These are phyloP conservation scores for Bellardia pandia DNA, from an alignment of 2,888 invertebrate genomes.

Conservation along the genomic window DNA sequence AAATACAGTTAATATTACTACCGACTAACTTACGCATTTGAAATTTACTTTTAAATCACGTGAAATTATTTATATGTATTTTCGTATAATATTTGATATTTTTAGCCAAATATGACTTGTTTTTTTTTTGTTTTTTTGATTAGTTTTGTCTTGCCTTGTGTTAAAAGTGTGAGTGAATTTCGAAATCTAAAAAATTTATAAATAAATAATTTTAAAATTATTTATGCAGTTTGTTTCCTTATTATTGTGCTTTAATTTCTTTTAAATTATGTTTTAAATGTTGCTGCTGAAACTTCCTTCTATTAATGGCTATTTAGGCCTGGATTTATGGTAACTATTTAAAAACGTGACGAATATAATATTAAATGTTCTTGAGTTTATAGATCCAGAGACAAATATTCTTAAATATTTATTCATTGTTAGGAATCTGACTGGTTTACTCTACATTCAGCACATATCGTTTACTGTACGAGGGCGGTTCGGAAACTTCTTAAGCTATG, in stretches of 20 bases:
- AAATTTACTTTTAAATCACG: conserved; percentile 24
- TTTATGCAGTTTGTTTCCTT: conserved; percentile 23
- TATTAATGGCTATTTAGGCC: background rate
- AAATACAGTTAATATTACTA: too few relatives aligned
- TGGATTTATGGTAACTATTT: background rate
- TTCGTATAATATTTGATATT: background rate
- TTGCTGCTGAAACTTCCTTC: conserved; percentile 26
- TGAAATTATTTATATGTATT: conserved; percentile 19
- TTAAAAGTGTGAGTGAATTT: too few relatives aligned
- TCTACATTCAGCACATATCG: background rate
- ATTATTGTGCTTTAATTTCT: conserved; percentile 28
- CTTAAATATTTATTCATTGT: background rate
- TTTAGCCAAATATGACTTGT: background rate
- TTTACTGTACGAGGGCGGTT: background rate
- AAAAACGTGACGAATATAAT: conserved; percentile 58
- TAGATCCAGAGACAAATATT: background rate
- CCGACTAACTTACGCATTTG: background rate
- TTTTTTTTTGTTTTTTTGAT: background rate
- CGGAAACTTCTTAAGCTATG: too few relatives aligned
- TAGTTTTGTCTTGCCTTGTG: background rate
- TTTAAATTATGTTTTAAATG: background rate
- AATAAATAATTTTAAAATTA: background rate
- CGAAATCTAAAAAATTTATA: background rate
- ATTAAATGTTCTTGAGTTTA: background rate
- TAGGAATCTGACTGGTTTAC: background rate